A percentile compares a stretch with the other conserved stretches of the same genome.
Conservation (phyloP, 2,888 invertebrate species). For the Mythimna albipuncta region DNA sequence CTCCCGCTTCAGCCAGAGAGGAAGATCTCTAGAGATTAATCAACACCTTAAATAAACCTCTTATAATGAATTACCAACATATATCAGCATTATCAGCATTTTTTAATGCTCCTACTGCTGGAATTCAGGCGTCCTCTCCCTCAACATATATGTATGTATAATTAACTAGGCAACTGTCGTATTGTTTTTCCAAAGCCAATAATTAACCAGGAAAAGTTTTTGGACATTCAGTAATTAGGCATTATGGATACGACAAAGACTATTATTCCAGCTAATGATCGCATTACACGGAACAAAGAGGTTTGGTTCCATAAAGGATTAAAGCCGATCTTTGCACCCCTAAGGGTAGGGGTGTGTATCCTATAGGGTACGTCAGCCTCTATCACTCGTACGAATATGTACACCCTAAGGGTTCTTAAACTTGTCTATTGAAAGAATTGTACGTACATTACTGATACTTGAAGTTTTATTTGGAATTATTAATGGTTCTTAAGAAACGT, state of each 20-base stretch:
- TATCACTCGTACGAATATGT: constrained; percentile 1
- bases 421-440: constrained; percentile 1
- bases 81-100: too few relatives aligned
- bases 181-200: background rate
- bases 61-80: too few relatives aligned
- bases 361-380: constrained; percentile 30
- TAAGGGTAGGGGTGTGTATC: constrained; percentile 19
- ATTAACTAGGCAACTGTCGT: too few relatives aligned
- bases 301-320: constrained; percentile 19
- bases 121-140: too few relatives aligned
- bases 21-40: too few relatives aligned
- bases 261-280: constrained; percentile 17
- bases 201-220: constrained; percentile 9
- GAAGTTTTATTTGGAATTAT: background rate
- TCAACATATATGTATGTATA: too few relatives aligned
- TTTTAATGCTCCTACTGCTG: too few relatives aligned
- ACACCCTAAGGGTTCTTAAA: constrained; percentile 13
- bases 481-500: background rate
- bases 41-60: background rate
- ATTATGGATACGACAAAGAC: constrained; percentile 5
- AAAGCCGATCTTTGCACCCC: constrained; percentile 27
- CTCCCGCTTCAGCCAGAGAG: too few relatives aligned
- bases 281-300: constrained; percentile 22
- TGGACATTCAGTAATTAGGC: constrained; percentile 1
- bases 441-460: background rate